These are phyloP conservation scores for Callitettix versicolor DNA, from an alignment of 1,140 invertebrate species.

Conservation along the genomic window DNA sequence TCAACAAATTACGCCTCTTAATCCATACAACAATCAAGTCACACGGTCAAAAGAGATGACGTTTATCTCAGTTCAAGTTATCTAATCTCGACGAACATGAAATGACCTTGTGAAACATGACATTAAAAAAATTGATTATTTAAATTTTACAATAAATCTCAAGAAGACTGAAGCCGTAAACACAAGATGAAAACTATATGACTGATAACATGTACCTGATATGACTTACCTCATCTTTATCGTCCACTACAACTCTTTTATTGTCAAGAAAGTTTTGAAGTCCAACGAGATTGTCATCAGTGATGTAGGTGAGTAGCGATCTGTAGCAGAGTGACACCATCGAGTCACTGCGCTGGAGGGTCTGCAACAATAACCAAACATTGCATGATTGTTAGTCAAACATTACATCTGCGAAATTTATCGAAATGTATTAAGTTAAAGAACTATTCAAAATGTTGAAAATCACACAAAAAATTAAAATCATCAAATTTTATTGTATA, in stretches of 20 bases:
- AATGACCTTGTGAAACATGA: no score
- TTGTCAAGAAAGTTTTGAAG: conserved; percentile 71
- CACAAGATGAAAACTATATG: no score
- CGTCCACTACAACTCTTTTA: conserved; percentile 72
- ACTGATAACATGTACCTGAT: background rate
- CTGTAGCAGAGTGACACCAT: conserved; percentile 80
- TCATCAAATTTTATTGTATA: no score
- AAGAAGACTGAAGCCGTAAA: no score
- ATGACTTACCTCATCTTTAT: conserved; percentile 71
- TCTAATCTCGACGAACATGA: no score
- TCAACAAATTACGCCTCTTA: no score
- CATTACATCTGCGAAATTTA: conserved; percentile 5
- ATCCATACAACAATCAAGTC: no score
- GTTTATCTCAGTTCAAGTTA: no score
- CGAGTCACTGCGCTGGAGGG: conserved; percentile 58
- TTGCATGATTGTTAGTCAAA: conserved; percentile 15
- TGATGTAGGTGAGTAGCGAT: conserved; percentile 64
- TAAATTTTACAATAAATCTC: no score
- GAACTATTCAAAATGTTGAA: background rate
- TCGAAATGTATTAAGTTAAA: background rate
- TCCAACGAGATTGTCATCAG: conserved; percentile 65
- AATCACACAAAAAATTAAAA: conserved; percentile 13
- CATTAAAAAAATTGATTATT: no score
- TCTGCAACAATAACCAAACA: conserved; percentile 34
- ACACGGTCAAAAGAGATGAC: no score